Evolutionary conservation across 2,113 vertebrate genomes (phyloP).

Genomic region (Larimichthys polyactis): DNA sequence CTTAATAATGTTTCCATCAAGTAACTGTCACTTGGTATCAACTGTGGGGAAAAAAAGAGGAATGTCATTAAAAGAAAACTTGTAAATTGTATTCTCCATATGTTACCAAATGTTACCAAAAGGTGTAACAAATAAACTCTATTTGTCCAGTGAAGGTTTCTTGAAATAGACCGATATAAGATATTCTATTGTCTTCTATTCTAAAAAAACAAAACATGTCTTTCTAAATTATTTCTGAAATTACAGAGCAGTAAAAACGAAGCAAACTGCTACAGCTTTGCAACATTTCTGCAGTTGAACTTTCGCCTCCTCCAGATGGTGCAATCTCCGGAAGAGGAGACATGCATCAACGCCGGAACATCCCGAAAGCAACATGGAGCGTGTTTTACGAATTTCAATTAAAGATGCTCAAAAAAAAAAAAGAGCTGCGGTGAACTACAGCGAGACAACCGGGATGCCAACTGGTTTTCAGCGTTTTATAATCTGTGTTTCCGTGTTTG

Average conservation of each 20-base stretch:
- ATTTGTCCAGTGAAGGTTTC: too few species aligned
- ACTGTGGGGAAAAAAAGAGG: not conserved
- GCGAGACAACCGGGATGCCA: not conserved
- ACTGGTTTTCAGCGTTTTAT: constrained; percentile 7
- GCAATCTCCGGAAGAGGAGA: not conserved
- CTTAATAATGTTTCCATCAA: too few species aligned
- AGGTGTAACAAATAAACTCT: too few species aligned
- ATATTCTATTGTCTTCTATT: too few species aligned
- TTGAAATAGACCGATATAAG: too few species aligned
- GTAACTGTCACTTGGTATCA: too few species aligned
- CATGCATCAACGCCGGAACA: not conserved
- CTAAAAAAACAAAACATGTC: not conserved
- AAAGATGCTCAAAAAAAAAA: not conserved
- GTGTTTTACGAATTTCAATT: not conserved
- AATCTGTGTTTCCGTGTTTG: constrained; percentile 12
- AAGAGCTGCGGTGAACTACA: not conserved
- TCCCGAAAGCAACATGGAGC: not conserved
- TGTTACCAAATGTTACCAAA: too few species aligned
- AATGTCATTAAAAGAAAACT: not conserved
- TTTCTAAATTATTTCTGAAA: not conserved
- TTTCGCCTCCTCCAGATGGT: not conserved
- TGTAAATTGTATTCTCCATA: not conserved
- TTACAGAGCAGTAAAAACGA: not conserved
- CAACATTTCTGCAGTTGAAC: not conserved
- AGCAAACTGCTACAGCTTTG: not conserved